These are phyloP conservation scores for Diogma glabrata DNA, from an alignment of 2,888 invertebrate genomes.

Conservation along the genomic window DNA sequence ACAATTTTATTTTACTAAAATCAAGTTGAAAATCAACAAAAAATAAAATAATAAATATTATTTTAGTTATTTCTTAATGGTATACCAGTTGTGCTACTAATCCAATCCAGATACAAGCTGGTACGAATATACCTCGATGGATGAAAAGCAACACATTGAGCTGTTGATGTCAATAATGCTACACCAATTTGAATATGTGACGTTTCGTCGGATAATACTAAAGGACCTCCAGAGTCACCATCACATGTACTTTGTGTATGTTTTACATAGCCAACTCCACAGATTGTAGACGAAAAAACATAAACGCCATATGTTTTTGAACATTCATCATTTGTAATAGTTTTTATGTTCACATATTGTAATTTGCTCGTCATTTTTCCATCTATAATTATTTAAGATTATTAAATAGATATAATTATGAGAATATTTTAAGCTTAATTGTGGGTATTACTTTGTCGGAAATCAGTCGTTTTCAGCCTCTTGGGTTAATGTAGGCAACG, in stretches of 20 bases:
- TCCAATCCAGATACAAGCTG: slow-evolving; percentile 18
- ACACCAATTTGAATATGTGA: slow-evolving; percentile 18
- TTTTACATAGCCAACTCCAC: slow-evolving; percentile 15
- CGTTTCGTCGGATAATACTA: slow-evolving; percentile 14
- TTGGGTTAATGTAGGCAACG: too few species aligned
- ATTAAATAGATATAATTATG: too few species aligned
- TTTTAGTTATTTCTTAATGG: too few species aligned
- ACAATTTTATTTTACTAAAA: too few species aligned
- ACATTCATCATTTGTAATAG: slow-evolving; percentile 18
- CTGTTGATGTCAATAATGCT: slow-evolving; percentile 18
- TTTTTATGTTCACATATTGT: slow-evolving; percentile 10
- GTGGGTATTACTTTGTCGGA: too few species aligned
- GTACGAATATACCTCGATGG: slow-evolving; percentile 19
- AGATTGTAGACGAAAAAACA: slow-evolving; percentile 17
- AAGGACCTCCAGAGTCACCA: slow-evolving; percentile 19
- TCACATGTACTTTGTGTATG: slow-evolving; percentile 16
- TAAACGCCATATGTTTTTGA: slow-evolving; percentile 15
- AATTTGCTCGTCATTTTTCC: neutral
- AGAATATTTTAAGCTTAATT: too few species aligned
- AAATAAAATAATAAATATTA: too few species aligned
- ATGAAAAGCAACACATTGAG: slow-evolving; percentile 17
- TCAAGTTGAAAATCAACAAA: too few species aligned
- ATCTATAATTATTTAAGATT: neutral
- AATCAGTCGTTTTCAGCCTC: too few species aligned
- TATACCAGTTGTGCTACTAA: slow-evolving; percentile 14